These are phyloP conservation scores for Beris morrisii DNA, from an alignment of 2,888 invertebrate genomes.

Conservation along the genomic window DNA sequence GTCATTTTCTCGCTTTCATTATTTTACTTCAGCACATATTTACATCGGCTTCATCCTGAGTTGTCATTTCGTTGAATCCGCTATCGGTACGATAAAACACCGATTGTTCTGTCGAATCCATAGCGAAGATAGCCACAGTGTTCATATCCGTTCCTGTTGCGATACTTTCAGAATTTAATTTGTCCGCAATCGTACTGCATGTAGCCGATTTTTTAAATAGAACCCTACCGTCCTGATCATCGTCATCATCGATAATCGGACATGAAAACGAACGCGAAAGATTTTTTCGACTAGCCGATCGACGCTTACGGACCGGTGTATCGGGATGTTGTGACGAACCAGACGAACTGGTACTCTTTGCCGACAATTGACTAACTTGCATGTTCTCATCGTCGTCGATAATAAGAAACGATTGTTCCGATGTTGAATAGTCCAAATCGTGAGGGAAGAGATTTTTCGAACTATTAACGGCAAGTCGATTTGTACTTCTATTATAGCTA, in stretches of 20 bases:
- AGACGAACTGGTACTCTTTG: slow-evolving; percentile 43
- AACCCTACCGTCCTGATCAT: slow-evolving; percentile 17
- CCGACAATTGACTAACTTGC: slow-evolving; percentile 49
- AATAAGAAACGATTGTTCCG: slow-evolving; percentile 14
- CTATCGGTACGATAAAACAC: slow-evolving; percentile 51
- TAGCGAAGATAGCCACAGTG: background rate
- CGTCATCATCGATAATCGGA: slow-evolving; percentile 43
- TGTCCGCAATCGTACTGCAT: background rate
- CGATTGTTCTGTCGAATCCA: slow-evolving; percentile 10
- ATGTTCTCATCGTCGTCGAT: slow-evolving; percentile 40
- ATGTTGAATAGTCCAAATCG: slow-evolving; percentile 40
- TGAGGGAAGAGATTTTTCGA: slow-evolving; percentile 34
- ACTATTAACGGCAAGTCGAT: slow-evolving; percentile 47
- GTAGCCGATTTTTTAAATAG: slow-evolving; percentile 3
- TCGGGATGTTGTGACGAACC: slow-evolving; percentile 41
- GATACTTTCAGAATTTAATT: background rate
- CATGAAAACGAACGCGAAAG: slow-evolving; percentile 53
- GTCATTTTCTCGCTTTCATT: no score
- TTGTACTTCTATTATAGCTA: slow-evolving; percentile 48
- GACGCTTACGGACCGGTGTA: slow-evolving; percentile 50
- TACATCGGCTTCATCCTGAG: slow-evolving; percentile 25
- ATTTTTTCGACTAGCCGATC: slow-evolving; percentile 53
- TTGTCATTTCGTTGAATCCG: slow-evolving; percentile 53
- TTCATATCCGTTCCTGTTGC: background rate
- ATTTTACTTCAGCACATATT: slow-evolving; percentile 3